Base-by-base conservation (phyloP, 2,888 invertebrate species). In the Sarcophaga rosellei region DNA sequence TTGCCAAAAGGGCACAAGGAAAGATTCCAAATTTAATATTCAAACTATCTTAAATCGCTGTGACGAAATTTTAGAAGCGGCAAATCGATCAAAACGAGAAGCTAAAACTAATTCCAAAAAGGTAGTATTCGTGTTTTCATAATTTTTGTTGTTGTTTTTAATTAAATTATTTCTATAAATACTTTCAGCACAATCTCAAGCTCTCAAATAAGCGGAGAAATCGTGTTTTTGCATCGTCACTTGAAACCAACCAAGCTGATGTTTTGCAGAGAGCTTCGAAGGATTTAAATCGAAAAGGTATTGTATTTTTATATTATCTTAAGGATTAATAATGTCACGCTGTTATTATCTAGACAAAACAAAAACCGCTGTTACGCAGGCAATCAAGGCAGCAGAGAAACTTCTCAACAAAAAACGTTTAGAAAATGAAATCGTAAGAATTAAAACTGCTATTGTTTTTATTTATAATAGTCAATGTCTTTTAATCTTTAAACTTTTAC, bases 1-100 rank as follows among this genome's bases (percentile, higher is more conserved):
- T 0, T 47, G 65, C 11, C 68, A 73, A 53, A 72, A 77, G 11
- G 12, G 10, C 15, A 23, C 44, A 4, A 77, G 69, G 53, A 72
- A 66, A 23, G 44, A 44, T 25, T 68, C 44, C 1, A 68, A 73
- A 8, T 84, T 75, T 17, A 78, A 57, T 10, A 65, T 85, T 21
- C 78, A 79, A 45, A 85, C 85, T 59, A 90, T 91, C 45, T 35
- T 92, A 0, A 86, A 88, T 3, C 90, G 90, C 20, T 92, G 92
- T 81, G 90, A 92, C 45, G 87, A 85, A 21, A 90, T 92, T 5
- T 81, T 92, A 4, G 89, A 90, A 62, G 91, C 89, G 1, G 92
- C 91, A 8, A 92, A 91, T 82, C 88, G 87, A 15, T 91, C 91
- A 3, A 91, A 90, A 53, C 85, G 90, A 4, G 85, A 89, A 78